Base-by-base conservation (phyloP, 2,113 vertebrate genomes). In the Leiothrix lutea region DNA sequence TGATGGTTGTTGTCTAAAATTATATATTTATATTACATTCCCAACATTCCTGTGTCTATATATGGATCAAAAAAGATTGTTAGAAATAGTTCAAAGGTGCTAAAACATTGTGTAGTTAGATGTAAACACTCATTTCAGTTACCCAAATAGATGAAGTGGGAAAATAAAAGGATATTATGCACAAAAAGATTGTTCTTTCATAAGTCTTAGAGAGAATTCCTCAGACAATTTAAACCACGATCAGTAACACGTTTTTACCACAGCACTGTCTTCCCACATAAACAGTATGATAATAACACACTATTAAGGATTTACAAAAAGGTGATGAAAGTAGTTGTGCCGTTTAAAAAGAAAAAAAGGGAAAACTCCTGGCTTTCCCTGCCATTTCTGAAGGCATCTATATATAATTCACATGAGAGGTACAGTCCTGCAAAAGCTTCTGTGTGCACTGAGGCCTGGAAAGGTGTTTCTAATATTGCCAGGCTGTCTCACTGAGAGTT, bases 171-270 rank as follows among this genome's bases (percentile, higher is more conserved):
- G 94, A 86, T 97, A 80, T 92, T 84, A 66, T 86, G 66, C 91
- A 93, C 87, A 96, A 97, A 97, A 95, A 95, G 96, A 88, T 70
- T 92, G 88, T 95, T 97, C 86, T 97, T 96, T 92, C 65, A 18
- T 89, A 86, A 96, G 80, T 83, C 94, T 95, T 92, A 58, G 72
- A 89, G 80, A 90, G 83, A 96, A 95, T 96, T 97, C 94, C 95
- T 92, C 57, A 97, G 97, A 97, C 91, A 88, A 86, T 97, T 97
- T 97, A 97, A 95, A 95, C 77, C 61, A 77, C n/a, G 83, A 96
- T 95, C 97, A 96, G 88, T 97, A 98, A 94, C 84, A 96, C 94
- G 77, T 94, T 97, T 97, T 97, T 97, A 88, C 92, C 19, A 53
- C 90, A 93, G 94, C 90, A 70, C 94, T 92, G 80, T 94, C 96